A percentile compares a stretch with the other conserved stretches of the same genome.
These are phyloP conservation scores for Nemotelus pantherinus DNA, from an alignment of 2,888 invertebrate genomes.

Conservation along the genomic window DNA sequence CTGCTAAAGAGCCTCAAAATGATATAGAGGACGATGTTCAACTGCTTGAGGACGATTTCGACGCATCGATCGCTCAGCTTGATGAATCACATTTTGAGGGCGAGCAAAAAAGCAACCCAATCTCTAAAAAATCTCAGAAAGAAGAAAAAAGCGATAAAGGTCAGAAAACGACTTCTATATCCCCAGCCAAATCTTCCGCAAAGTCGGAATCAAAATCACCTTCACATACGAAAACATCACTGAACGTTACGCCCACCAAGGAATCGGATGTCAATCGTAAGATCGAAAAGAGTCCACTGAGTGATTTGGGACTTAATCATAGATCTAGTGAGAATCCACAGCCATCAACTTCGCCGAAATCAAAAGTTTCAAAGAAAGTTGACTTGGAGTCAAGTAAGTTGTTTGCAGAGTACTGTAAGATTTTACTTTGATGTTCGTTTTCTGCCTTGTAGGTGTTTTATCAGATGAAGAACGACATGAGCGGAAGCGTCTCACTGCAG, in stretches of 20 bases:
- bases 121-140: background rate
- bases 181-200: background rate
- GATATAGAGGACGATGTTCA: constrained; percentile 62
- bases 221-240: background rate
- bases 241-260: constrained; percentile 14
- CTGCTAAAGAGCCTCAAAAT: constrained; percentile 66
- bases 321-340: background rate
- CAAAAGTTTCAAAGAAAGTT: constrained; percentile 36
- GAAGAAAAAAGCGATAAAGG: background rate
- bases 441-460: constrained; percentile 55
- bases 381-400: constrained; percentile 59
- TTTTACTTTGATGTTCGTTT: background rate
- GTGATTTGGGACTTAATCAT: constrained; percentile 21
- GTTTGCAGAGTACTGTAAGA: too few species aligned
- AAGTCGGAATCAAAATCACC: constrained; percentile 7
- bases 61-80: constrained; percentile 57
- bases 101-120: background rate
- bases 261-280: constrained; percentile 17
- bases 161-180: background rate
- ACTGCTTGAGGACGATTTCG: constrained; percentile 70
- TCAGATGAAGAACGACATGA: constrained; percentile 75
- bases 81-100: constrained; percentile 53
- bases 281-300: constrained; percentile 27
- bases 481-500: constrained; percentile 72
- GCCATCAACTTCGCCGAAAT: constrained; percentile 18